These are phyloP conservation scores for Lasioglossum lativentre DNA, from an alignment of 2,888 invertebrate species.

Conservation along the genomic window DNA sequence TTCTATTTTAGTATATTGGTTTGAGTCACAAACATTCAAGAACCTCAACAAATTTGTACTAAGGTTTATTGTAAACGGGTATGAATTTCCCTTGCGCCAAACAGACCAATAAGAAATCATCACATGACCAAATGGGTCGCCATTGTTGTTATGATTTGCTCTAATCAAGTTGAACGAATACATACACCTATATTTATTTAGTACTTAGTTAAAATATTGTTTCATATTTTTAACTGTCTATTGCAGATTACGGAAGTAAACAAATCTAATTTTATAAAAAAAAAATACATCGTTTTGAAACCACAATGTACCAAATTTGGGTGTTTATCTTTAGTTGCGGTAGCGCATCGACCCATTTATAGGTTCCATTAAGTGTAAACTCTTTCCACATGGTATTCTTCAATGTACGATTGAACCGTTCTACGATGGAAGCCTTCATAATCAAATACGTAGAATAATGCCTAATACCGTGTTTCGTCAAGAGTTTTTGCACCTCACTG, in stretches of 20 bases:
- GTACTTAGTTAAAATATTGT: not conserved
- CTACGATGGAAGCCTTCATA: too few relatives aligned
- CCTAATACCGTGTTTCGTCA: too few relatives aligned
- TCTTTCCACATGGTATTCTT: too few relatives aligned
- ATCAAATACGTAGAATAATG: too few relatives aligned
- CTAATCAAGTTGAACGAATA: slow-evolving; percentile 5
- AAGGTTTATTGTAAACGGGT: not conserved
- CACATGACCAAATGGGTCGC: not conserved
- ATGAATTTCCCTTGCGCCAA: not conserved
- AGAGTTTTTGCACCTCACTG: too few relatives aligned
- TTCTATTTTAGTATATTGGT: too few relatives aligned
- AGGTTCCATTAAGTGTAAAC: too few relatives aligned
- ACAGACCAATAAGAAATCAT: not conserved
- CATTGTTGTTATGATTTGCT: not conserved
- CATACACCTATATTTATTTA: not conserved
- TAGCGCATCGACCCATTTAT: too few relatives aligned
- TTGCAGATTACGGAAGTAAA: not conserved
- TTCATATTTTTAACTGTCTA: not conserved
- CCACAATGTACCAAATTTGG: not conserved
- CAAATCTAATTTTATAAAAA: not conserved
- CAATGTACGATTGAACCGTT: too few relatives aligned
- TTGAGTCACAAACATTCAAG: too few relatives aligned
- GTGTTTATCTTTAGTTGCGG: not conserved
- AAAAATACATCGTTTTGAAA: not conserved
- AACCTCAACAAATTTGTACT: not conserved